These are phyloP conservation scores for Halcyon smyrnensis DNA, from an alignment of 2,797 vertebrate genomes.

Conservation along the genomic window DNA sequence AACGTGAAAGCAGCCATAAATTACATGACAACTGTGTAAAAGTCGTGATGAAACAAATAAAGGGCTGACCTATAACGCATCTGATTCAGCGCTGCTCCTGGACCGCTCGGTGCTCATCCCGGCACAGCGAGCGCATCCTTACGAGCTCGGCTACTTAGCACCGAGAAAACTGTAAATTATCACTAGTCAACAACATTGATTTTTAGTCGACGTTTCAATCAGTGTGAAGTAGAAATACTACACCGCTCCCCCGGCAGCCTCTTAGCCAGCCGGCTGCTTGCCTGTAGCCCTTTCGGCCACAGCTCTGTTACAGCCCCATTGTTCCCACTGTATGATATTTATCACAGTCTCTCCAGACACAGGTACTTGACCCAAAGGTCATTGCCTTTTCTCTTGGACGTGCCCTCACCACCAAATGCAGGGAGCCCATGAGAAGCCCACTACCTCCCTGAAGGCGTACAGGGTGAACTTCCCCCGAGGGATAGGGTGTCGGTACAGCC, in stretches of 20 bases:
- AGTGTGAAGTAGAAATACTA: constrained; percentile 81
- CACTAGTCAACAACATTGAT: constrained; percentile 84
- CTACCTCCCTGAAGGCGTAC: rapidly evolving
- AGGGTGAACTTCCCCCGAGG: background rate
- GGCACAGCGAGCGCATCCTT: constrained; percentile 58
- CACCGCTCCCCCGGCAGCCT: constrained; percentile 72
- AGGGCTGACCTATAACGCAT: constrained; percentile 82
- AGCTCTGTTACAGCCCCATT: constrained; percentile 73
- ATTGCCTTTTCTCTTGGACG: constrained; percentile 34
- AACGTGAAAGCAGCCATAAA: constrained; percentile 84
- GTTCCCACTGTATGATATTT: constrained; percentile 70
- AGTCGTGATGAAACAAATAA: constrained; percentile 86
- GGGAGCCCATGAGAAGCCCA: rapidly evolving
- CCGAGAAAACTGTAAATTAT: constrained; percentile 79
- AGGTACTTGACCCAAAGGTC: constrained; percentile 75
- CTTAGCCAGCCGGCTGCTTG: constrained; percentile 68
- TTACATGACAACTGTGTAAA: constrained; percentile 84
- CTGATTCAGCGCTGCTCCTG: constrained; percentile 70
- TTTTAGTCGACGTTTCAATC: constrained; percentile 83
- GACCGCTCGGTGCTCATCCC: constrained; percentile 59
- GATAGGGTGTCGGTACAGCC: rapidly evolving
- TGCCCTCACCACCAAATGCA: background rate
- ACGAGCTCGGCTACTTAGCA: constrained; percentile 72
- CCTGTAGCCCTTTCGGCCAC: constrained; percentile 53
- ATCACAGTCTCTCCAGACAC: constrained; percentile 64